These are phyloP conservation scores for Caenorhabditis inopinata DNA, from an alignment of 1,140 invertebrate genomes.

Conservation along the genomic window DNA sequence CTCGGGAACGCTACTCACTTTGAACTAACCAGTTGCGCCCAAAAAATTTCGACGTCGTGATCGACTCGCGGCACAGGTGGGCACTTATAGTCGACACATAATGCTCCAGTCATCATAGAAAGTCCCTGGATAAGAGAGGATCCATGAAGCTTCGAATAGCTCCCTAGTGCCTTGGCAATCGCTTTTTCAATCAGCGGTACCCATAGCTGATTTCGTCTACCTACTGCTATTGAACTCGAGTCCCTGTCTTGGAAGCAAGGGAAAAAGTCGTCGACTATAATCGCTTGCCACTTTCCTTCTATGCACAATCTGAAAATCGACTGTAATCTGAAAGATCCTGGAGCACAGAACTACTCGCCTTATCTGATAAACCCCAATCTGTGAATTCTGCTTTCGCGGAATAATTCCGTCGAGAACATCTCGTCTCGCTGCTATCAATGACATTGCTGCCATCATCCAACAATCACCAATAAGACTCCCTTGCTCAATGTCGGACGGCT, in stretches of 20 bases:
- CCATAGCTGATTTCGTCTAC: slow-evolving; percentile 79
- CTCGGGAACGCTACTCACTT: slow-evolving; percentile 53
- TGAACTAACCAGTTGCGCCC: slow-evolving; percentile 93
- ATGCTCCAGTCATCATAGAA: slow-evolving; percentile 80
- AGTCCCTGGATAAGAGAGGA: slow-evolving; percentile 91
- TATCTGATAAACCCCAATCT: slow-evolving; percentile 86
- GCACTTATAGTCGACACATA: slow-evolving; percentile 65
- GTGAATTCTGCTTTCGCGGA: slow-evolving; percentile 81
- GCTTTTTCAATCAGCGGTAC: slow-evolving; percentile 97
- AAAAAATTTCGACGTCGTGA: slow-evolving; percentile 84
- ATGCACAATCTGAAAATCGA: slow-evolving; percentile 73
- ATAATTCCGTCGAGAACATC: slow-evolving; percentile 87
- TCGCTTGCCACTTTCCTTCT: slow-evolving; percentile 91
- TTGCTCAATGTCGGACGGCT: slow-evolving; percentile 64
- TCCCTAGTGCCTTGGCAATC: slow-evolving; percentile 93
- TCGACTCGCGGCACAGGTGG: neutral
- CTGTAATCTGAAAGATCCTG: neutral
- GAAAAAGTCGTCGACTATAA: slow-evolving; percentile 90
- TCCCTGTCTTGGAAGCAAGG: slow-evolving; percentile 73
- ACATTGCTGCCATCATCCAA: slow-evolving; percentile 91
- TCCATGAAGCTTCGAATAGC: slow-evolving; percentile 90
- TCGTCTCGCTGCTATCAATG: slow-evolving; percentile 89
- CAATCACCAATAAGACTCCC: slow-evolving; percentile 89
- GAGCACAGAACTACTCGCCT: slow-evolving; percentile 41
- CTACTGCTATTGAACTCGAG: slow-evolving; percentile 60